Percentiles rank a stretch among this genome's conserved stretches.
These are phyloP conservation scores for Buphagus erythrorhynchus DNA, from an alignment of 2,797 vertebrate genomes.

Conservation along the genomic window DNA sequence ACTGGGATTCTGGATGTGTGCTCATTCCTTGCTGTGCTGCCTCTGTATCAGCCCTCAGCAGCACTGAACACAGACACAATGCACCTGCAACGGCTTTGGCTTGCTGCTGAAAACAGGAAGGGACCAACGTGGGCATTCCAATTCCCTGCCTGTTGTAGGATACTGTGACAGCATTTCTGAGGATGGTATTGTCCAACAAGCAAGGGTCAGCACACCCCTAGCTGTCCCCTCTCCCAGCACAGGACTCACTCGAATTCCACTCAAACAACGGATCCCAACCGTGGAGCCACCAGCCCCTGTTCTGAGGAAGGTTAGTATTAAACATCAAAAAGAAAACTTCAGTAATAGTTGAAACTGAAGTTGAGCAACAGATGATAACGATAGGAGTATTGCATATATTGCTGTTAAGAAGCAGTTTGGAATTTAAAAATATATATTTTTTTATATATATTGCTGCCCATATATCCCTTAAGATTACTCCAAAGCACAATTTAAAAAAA, in stretches of 20 bases:
- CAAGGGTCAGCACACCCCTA: background rate
- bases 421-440: conserved; percentile 35
- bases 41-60: background rate
- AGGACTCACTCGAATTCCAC: background rate
- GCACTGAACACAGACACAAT: fast-evolving
- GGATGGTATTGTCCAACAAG: background rate
- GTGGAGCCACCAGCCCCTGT: background rate
- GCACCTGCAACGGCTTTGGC: fast-evolving
- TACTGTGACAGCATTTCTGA: background rate
- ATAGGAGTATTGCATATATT: background rate
- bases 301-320: background rate
- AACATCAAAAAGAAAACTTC: background rate
- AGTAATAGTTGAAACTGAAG: background rate
- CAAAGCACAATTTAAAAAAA: conserved; percentile 16
- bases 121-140: background rate
- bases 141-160: background rate
- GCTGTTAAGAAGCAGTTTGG: conserved; percentile 21
- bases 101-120: background rate
- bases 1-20: background rate
- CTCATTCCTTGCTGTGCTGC: background rate
- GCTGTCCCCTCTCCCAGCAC: background rate
- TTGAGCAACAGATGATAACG: background rate
- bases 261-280: background rate
- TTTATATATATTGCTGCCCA: background rate
- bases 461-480: conserved; percentile 25